Evolutionary conservation across 2,888 invertebrate species (phyloP).

Genomic region (Drosophila rellima): DNA sequence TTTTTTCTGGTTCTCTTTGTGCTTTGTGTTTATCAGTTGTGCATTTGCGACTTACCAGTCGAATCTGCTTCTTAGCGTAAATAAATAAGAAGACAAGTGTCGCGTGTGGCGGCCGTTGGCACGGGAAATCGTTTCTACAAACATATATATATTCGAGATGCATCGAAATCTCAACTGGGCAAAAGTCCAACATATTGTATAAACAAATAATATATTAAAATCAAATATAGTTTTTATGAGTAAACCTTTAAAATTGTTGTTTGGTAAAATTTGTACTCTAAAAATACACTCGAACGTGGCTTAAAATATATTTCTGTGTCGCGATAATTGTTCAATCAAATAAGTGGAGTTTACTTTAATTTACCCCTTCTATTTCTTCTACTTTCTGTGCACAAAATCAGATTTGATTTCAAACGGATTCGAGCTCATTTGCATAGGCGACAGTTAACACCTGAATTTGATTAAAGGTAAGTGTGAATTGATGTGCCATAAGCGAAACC

Average conservation of each 20-base stretch:
- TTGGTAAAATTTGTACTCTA: slow-evolving; percentile 40
- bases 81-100: slow-evolving; percentile 20
- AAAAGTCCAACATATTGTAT: slow-evolving; percentile 54
- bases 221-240: not conserved
- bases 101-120: slow-evolving; percentile 74
- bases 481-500: slow-evolving; percentile 29
- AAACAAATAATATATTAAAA: slow-evolving; percentile 35
- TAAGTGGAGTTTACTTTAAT: slow-evolving; percentile 16
- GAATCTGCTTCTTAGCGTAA: slow-evolving; percentile 5
- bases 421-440: slow-evolving; percentile 41
- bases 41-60: slow-evolving; percentile 29
- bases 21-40: slow-evolving; percentile 58
- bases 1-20: slow-evolving; percentile 38
- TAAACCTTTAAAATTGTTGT: slow-evolving; percentile 21
- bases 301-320: slow-evolving; percentile 30
- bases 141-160: slow-evolving; percentile 19
- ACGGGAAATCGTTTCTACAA: slow-evolving; percentile 60
- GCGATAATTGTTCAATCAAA: slow-evolving; percentile 63
- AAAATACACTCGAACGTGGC: slow-evolving; percentile 18
- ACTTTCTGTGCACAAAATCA: slow-evolving; percentile 18
- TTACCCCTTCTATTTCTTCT: slow-evolving; percentile 5
- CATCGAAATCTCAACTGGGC: slow-evolving; percentile 48
- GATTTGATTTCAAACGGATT: slow-evolving; percentile 35
- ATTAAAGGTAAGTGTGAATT: slow-evolving; percentile 74
- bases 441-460: slow-evolving; percentile 46